Evolutionary conservation across 1,140 invertebrate genomes (phyloP).

Genomic region (Trichogramma pretiosum): DNA sequence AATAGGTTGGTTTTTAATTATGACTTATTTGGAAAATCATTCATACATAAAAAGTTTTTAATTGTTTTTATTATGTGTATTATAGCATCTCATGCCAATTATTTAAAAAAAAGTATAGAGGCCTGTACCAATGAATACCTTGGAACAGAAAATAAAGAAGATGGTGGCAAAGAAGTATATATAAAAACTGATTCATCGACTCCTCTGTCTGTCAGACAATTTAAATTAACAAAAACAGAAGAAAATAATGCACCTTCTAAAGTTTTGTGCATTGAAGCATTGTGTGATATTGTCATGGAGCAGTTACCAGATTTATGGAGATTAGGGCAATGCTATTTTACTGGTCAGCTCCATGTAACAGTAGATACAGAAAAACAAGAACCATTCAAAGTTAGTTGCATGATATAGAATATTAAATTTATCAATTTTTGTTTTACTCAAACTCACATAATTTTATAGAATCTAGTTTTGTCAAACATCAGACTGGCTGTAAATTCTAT

Average conservation of each 20-base stretch:
- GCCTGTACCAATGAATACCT: conserved; percentile 32
- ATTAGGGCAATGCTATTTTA: conserved; percentile 82
- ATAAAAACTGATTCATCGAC: conserved; percentile 25
- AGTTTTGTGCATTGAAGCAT: conserved; percentile 65
- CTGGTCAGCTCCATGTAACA: conserved; percentile 66
- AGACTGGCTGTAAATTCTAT: conserved; percentile 38
- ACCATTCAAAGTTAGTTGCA: conserved; percentile 56
- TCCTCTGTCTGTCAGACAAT: conserved; percentile 25
- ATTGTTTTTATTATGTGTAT: conserved; percentile 9
- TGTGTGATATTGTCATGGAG: conserved; percentile 59
- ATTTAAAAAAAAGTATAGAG: conserved; percentile 38
- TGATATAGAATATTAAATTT: neutral
- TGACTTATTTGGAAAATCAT: neutral
- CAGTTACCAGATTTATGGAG: conserved; percentile 80
- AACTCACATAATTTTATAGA: conserved; percentile 23
- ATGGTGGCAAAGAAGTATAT: conserved; percentile 16
- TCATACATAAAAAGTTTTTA: neutral
- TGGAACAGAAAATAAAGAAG: conserved; percentile 27
- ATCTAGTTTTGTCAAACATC: conserved; percentile 38
- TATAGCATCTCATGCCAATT: conserved; percentile 38
- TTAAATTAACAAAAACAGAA: conserved; percentile 29
- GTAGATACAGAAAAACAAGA: conserved; percentile 60
- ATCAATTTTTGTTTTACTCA: conserved; percentile 6
- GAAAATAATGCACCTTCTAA: conserved; percentile 42
- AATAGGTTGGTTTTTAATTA: conserved; percentile 46